phyloP scores from a whole-genome alignment of 2,888 invertebrate genomes.

The Idaea biselata region DNA sequence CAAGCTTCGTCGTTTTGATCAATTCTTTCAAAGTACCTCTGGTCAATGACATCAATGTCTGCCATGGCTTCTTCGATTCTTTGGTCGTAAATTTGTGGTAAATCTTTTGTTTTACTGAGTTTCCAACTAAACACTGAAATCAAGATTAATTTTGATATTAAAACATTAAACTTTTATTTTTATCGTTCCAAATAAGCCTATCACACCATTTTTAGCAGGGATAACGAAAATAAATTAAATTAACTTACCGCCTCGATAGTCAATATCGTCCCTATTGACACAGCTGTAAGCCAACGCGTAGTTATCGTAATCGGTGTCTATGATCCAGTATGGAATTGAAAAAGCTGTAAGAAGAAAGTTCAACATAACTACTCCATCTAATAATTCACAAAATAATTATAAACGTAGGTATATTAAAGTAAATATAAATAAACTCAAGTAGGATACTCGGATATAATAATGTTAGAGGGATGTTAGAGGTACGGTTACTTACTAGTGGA shows the following conservation, averaged over 20 bases:
- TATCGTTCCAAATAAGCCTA: too few species aligned
- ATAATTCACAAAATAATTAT: too few species aligned
- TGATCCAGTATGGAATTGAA: conserved; percentile 49
- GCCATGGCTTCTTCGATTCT: conserved; percentile 44
- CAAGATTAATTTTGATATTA: background rate
- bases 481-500: conserved; percentile 23
- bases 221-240: too few species aligned
- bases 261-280: conserved; percentile 40
- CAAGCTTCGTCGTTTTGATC: conserved; percentile 48
- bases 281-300: conserved; percentile 84
- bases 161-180: background rate
- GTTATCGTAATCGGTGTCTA: conserved; percentile 80
- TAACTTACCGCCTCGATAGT: conserved; percentile 42
- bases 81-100: conserved; percentile 32
- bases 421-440: too few species aligned
- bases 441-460: background rate
- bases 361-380: background rate
- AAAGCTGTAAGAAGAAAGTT: conserved; percentile 34
- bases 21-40: conserved; percentile 46
- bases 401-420: too few species aligned
- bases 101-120: conserved; percentile 45
- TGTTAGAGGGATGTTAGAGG: background rate
- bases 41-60: conserved; percentile 40
- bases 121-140: conserved; percentile 63
- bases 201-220: too few species aligned